A percentile compares a stretch with the other conserved stretches of the same genome.
phyloP scores from a whole-genome alignment of 2,888 invertebrate genomes.

The Bibio marci region DNA sequence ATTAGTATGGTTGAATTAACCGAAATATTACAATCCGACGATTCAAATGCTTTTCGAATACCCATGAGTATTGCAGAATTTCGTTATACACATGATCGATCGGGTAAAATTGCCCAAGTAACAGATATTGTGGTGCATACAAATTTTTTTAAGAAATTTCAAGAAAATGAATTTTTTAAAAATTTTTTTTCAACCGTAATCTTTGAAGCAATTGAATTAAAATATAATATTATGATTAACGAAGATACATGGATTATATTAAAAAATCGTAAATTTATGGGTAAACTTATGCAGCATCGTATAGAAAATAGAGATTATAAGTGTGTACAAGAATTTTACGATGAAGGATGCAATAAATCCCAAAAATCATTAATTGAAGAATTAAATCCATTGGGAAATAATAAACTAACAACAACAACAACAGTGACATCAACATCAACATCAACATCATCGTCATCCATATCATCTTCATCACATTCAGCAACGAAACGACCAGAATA shows the following conservation, averaged over 20 bases:
- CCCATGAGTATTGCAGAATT: conserved; percentile 85
- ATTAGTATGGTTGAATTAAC: conserved; percentile 52
- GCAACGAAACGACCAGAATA: too few species aligned
- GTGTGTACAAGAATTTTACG: conserved; percentile 4
- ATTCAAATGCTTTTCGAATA: conserved; percentile 54
- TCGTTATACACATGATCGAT: conserved; percentile 59
- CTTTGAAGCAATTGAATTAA: conserved; percentile 61
- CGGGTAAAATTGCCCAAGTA: conserved; percentile 50
- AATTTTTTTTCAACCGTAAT: conserved; percentile 65
- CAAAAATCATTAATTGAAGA: conserved; percentile 2
- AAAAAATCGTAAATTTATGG: conserved; percentile 57
- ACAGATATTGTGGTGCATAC: conserved; percentile 76
- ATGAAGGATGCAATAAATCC: not conserved
- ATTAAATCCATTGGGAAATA: not conserved
- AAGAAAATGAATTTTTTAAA: conserved; percentile 50
- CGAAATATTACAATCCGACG: conserved; percentile 47
- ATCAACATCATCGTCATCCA: not conserved
- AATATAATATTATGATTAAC: conserved; percentile 54
- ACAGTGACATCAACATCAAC: not conserved
- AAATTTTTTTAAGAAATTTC: conserved; percentile 56
- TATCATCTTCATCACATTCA: too few species aligned
- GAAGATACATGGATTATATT: conserved; percentile 47
- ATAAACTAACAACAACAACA: not conserved
- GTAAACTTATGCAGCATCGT: conserved; percentile 53
- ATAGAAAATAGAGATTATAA: conserved; percentile 52